phyloP scores from a whole-genome alignment of 2,113 vertebrate species.

The Pedionomus torquatus region DNA sequence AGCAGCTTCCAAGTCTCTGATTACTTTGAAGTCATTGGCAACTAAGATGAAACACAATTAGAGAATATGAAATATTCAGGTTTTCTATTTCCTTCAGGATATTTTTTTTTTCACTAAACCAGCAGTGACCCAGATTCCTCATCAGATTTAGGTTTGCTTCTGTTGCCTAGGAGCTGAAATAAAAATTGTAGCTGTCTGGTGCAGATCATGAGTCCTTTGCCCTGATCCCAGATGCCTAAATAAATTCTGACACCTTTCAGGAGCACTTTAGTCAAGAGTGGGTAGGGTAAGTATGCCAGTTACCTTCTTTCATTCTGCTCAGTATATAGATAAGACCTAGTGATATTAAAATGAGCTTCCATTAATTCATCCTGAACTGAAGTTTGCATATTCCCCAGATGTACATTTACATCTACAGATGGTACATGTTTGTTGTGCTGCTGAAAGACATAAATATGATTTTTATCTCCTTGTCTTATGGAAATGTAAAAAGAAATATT shows the following conservation, averaged over 20 bases:
- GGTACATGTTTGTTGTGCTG: not conserved
- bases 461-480: not conserved
- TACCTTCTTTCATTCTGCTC: not conserved
- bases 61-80: not conserved
- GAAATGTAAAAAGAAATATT: not conserved
- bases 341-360: not conserved
- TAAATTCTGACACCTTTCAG: not conserved
- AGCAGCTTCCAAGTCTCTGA: not conserved
- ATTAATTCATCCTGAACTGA: not conserved
- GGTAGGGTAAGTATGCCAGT: not conserved
- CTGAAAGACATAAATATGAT: not conserved
- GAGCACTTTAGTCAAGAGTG: not conserved
- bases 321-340: not conserved
- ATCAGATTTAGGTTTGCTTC: not conserved
- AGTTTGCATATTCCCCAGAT: not conserved
- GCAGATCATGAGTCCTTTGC: not conserved
- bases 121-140: conserved; percentile 47
- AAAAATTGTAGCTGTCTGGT: not conserved
- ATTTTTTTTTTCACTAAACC: not conserved
- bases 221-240: not conserved
- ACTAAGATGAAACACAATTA: not conserved
- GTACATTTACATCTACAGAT: not conserved
- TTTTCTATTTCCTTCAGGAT: not conserved
- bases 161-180: not conserved
- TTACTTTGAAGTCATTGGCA: conserved; percentile 22